phyloP scores from a whole-genome alignment of 2,888 invertebrate genomes.

The Drosophila sordidula region DNA sequence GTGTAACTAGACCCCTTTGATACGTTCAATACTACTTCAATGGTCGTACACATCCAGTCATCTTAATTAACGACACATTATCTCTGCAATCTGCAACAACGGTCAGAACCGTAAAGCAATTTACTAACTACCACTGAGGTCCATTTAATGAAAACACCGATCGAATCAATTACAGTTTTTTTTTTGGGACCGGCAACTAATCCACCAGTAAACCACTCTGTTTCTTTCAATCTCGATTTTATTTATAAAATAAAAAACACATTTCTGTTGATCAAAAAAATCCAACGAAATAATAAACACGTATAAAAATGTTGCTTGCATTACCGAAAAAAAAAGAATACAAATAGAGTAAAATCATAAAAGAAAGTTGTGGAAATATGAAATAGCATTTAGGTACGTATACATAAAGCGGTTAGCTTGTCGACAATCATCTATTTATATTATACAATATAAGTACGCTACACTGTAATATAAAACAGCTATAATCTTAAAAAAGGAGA shows the following conservation, averaged over 20 bases:
- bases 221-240: constrained; percentile 67
- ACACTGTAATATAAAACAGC: constrained; percentile 1
- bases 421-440: constrained; percentile 15
- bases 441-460: constrained; percentile 4
- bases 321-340: constrained; percentile 44
- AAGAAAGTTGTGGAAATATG: not conserved
- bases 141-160: constrained; percentile 11
- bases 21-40: constrained; percentile 2
- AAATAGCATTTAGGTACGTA: constrained; percentile 10
- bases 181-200: not conserved
- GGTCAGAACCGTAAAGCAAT: not conserved
- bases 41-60: constrained; percentile 8
- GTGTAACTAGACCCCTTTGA: constrained; percentile 1
- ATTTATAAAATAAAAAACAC: constrained; percentile 78
- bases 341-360: not conserved
- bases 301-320: constrained; percentile 49
- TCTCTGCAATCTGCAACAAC: not conserved
- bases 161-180: constrained; percentile 7
- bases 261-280: constrained; percentile 70
- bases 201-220: constrained; percentile 3
- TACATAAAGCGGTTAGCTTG: constrained; percentile 23
- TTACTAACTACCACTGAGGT: not conserved
- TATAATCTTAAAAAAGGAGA: constrained; percentile 13
- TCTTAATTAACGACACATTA: constrained; percentile 19
- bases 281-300: constrained; percentile 73